phyloP scores from a whole-genome alignment of 2,797 vertebrate genomes.

The Chaenodraco wilsoni region DNA sequence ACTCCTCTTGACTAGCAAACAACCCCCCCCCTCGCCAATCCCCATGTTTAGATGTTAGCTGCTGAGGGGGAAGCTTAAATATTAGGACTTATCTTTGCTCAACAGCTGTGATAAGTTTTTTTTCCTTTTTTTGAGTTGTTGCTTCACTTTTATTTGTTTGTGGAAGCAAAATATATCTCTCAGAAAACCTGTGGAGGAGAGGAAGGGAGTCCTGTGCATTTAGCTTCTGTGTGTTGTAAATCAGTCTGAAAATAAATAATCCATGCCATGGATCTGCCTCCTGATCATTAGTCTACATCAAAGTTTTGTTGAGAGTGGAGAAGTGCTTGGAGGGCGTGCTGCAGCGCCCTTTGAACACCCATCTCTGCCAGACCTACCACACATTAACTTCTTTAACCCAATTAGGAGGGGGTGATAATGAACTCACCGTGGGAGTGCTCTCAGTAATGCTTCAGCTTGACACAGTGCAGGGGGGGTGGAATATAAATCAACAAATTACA shows the following conservation, averaged over 20 bases:
- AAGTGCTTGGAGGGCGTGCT: slow-evolving; percentile 58
- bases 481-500: slow-evolving; percentile 70
- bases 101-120: slow-evolving; percentile 78
- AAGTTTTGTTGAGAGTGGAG: slow-evolving; percentile 73
- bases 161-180: slow-evolving; percentile 60
- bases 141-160: slow-evolving; percentile 69
- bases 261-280: slow-evolving; percentile 55
- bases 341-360: slow-evolving; percentile 75
- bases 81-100: slow-evolving; percentile 78
- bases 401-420: slow-evolving; percentile 79
- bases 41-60: slow-evolving; percentile 75
- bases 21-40: slow-evolving; percentile 54
- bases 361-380: slow-evolving; percentile 73
- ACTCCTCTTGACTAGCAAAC: slow-evolving; percentile 69
- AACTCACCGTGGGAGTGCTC: slow-evolving; percentile 70
- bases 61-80: slow-evolving; percentile 79
- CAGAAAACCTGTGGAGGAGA: slow-evolving; percentile 24
- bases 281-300: slow-evolving; percentile 80
- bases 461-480: slow-evolving; percentile 17
- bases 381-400: slow-evolving; percentile 79
- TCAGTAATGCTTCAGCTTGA: slow-evolving; percentile 60
- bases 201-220: slow-evolving; percentile 27
- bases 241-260: slow-evolving; percentile 65
- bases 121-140: slow-evolving; percentile 68
- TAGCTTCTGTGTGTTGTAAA: slow-evolving; percentile 60